These are phyloP conservation scores for Rallus limicola DNA, from an alignment of 2,113 vertebrate genomes.

Conservation along the genomic window DNA sequence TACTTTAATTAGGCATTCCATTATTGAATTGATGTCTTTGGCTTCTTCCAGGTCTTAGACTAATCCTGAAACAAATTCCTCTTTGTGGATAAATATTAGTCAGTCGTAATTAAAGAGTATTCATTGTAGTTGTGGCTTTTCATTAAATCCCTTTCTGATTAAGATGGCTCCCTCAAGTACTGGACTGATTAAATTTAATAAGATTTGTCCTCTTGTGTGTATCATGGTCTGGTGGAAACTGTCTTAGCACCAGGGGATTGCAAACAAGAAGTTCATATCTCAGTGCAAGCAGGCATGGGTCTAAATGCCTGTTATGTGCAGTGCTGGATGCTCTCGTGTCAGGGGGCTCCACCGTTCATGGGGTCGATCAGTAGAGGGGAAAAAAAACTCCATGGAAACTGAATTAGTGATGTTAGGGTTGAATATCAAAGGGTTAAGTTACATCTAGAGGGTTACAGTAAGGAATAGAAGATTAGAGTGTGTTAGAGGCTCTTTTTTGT, in stretches of 20 bases:
- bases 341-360: not conserved
- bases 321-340: not conserved
- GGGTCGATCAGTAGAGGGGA: not conserved
- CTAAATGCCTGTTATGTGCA: not conserved
- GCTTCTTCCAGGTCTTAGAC: slow-evolving; percentile 71
- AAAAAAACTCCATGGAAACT: not conserved
- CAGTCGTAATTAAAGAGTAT: slow-evolving; percentile 71
- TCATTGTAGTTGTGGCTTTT: slow-evolving; percentile 68
- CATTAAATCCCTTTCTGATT: slow-evolving; percentile 78
- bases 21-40: slow-evolving; percentile 76
- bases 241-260: slow-evolving; percentile 53
- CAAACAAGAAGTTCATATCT: slow-evolving; percentile 19
- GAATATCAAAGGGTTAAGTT: not conserved
- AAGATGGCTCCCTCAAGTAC: slow-evolving; percentile 70
- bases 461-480: not conserved
- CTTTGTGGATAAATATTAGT: slow-evolving; percentile 78
- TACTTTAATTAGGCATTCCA: slow-evolving; percentile 77
- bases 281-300: not conserved
- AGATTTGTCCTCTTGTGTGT: slow-evolving; percentile 72
- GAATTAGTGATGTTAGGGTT: not conserved
- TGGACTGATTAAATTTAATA: slow-evolving; percentile 69
- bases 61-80: slow-evolving; percentile 78
- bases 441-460: not conserved
- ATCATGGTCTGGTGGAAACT: slow-evolving; percentile 65
- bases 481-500: not conserved